Evolutionary conservation across 2,113 vertebrate genomes (phyloP), one percentile per base, ranked within the genome.

Genomic region (Callospermophilus lateralis): DNA sequence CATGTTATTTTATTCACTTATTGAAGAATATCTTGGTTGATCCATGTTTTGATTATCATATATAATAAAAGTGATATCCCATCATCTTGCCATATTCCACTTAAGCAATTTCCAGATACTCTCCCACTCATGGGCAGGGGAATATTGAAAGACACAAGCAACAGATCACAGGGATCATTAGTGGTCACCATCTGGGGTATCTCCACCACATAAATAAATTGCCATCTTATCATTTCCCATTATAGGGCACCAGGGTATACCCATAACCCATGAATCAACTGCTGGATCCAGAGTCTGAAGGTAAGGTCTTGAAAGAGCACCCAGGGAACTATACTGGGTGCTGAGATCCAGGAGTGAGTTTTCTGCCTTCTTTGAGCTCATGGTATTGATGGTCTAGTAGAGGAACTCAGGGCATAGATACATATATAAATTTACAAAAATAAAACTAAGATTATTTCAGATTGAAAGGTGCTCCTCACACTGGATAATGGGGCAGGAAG

Each of bases 161-260:
- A 65, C 1, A 30, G 20, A 20, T n/a, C 22, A 30, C 10, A 34
- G 13, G 28, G 11, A 3, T 34, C 45, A 63, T 0, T 3, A 5
- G 19, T 5, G 28, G 28, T 42, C 34, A 74, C 32, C 8, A 13
- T 39, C 39, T 30, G 13, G 9, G 0, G 3, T 45, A 37, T 28
- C 1, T 8, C 30, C 37, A 83, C 5, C 39, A 48, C n/a, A 63
- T 61, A 63, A 28, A 63, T 26, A 63, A 26, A 63, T 26, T 63
- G 61, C 61, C 9, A 30, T 48, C n/a, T 65, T 51, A 11, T 6
- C 42, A 39, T 45, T 45, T 45, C 45, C 45, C 45, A 45, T 4
- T 3, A 9, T 16, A 37, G 24, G 37, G 22, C 8, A 37, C 34
- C 68, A 22, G 3, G 4, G 39, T 45, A 20, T 20, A 34, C 70